phyloP scores from a whole-genome alignment of 2,113 vertebrate species.

The Dendropsophus ebraccatus region DNA sequence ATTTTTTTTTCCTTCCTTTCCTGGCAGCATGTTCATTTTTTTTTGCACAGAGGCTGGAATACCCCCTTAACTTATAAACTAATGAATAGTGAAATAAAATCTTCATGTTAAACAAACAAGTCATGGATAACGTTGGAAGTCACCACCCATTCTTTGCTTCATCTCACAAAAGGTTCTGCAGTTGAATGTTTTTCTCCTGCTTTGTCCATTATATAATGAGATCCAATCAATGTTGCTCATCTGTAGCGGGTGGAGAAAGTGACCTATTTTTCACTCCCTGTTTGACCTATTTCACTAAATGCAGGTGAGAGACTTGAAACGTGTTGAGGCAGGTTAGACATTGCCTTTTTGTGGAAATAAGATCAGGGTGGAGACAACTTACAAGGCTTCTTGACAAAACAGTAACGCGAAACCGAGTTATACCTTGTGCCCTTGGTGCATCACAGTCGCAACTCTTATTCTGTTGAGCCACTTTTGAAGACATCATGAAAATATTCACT shows the following conservation, averaged over 20 bases:
- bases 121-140: neutral
- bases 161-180: slow-evolving; percentile 1
- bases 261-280: slow-evolving; percentile 36
- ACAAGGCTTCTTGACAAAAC: neutral
- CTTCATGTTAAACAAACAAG: neutral
- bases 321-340: neutral
- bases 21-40: no score
- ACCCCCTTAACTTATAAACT: no score
- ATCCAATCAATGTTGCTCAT: neutral
- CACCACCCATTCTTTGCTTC: neutral
- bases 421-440: neutral
- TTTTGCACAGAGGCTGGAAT: no score
- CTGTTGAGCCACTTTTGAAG: neutral
- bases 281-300: slow-evolving; percentile 34
- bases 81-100: neutral
- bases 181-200: slow-evolving; percentile 9
- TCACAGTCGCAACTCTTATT: neutral
- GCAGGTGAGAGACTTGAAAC: neutral
- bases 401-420: neutral
- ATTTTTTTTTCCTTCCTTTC: no score
- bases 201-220: slow-evolving; percentile 18
- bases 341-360: neutral
- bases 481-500: neutral
- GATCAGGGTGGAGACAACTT: slow-evolving; percentile 6
- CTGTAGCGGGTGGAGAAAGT: slow-evolving; percentile 32